Evolutionary conservation across 2,113 vertebrate genomes (phyloP).

Genomic region (Amblyopsis rosae): DNA sequence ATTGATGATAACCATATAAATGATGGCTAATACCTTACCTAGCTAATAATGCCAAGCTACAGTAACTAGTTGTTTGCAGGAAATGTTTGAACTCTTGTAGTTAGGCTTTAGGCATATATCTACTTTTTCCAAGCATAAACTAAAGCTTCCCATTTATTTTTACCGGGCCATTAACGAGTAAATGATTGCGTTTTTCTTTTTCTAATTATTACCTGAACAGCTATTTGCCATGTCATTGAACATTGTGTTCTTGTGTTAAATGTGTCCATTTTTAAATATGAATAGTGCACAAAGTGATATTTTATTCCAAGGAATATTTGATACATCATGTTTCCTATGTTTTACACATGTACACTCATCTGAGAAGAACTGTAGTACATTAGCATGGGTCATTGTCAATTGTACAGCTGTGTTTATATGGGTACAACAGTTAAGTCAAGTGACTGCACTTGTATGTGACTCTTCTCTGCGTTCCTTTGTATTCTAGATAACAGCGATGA

Average conservation of each 20-base stretch:
- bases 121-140: no score
- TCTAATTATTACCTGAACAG: no score
- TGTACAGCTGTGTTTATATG: no score
- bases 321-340: background rate
- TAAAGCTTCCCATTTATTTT: background rate
- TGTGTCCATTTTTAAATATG: no score
- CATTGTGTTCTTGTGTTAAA: no score
- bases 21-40: background rate
- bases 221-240: no score
- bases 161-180: background rate
- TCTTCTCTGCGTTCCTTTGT: conserved; percentile 19
- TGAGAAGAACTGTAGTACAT: no score
- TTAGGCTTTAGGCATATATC: background rate
- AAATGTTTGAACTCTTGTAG: background rate
- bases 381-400: no score
- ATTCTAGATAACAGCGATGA: conserved; percentile 78
- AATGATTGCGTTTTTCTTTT: background rate
- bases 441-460: background rate
- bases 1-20: background rate
- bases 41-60: no score
- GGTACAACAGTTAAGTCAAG: no score
- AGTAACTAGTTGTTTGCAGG: background rate
- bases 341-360: background rate
- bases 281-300: background rate
- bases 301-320: background rate